These are phyloP conservation scores for Pedetes capensis DNA, from an alignment of 2,113 vertebrate genomes.

Conservation along the genomic window DNA sequence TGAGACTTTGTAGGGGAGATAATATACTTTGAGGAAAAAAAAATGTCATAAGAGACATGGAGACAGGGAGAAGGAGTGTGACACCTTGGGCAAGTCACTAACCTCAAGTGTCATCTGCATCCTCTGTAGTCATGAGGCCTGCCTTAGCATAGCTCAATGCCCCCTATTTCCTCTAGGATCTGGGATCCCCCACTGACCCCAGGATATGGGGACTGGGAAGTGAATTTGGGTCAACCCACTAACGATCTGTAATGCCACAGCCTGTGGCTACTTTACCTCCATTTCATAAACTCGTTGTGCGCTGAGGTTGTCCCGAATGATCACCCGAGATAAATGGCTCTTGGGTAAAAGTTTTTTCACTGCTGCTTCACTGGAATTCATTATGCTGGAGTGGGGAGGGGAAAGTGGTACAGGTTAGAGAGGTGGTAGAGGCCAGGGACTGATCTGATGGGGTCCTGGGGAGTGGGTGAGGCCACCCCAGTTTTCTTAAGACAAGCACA, in stretches of 20 bases:
- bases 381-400: neutral
- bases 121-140: neutral
- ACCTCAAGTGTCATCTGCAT: neutral
- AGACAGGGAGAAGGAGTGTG: neutral
- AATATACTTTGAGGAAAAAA: neutral
- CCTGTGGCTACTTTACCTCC: slow-evolving; percentile 70
- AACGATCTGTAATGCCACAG: neutral
- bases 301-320: neutral
- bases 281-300: slow-evolving; percentile 70
- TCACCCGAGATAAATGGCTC: slow-evolving; percentile 46
- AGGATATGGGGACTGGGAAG: neutral
- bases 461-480: neutral
- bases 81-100: neutral
- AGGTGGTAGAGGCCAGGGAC: neutral
- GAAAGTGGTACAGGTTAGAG: neutral
- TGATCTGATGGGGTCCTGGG: neutral
- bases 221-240: neutral
- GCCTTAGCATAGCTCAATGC: neutral
- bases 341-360: slow-evolving; percentile 27
- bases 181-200: neutral
- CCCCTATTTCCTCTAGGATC: neutral
- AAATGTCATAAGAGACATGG: neutral
- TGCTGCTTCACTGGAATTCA: slow-evolving; percentile 35
- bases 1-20: neutral
- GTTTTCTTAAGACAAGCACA: neutral